These are phyloP conservation scores for Drosophila mimetica DNA, from an alignment of 2,888 invertebrate species.

Conservation along the genomic window DNA sequence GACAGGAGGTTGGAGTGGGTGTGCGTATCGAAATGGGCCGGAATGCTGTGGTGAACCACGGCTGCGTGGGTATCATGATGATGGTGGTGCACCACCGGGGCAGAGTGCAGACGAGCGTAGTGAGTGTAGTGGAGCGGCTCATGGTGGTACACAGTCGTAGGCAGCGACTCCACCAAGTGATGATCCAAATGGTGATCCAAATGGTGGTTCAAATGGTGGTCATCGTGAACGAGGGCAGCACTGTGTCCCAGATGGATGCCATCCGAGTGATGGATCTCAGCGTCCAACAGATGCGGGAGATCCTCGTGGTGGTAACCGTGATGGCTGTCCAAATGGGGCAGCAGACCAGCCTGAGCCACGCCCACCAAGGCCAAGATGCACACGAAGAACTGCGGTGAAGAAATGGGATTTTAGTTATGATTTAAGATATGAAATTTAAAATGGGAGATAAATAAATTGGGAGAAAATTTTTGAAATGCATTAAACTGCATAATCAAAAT, in stretches of 20 bases:
- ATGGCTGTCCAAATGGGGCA: conserved; percentile 74
- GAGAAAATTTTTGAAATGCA: no score
- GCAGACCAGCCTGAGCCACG: conserved; percentile 77
- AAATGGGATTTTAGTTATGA: rapidly evolving
- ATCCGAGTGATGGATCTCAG: conserved; percentile 68
- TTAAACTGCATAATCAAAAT: no score
- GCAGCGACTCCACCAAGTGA: conserved; percentile 63
- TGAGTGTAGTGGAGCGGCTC: conserved; percentile 75
- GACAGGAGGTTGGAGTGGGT: conserved; percentile 74
- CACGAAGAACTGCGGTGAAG: conserved; percentile 68
- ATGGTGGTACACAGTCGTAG: conserved; percentile 79
- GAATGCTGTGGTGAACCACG: conserved; percentile 73
- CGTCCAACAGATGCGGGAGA: conserved; percentile 67
- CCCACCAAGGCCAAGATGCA: conserved; percentile 81
- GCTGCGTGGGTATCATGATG: conserved; percentile 57
- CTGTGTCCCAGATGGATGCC: conserved; percentile 82
- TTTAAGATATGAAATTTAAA: no score
- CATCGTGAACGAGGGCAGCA: conserved; percentile 78
- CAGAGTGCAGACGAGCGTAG: conserved; percentile 48
- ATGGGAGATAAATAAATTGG: no score
- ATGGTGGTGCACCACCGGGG: conserved; percentile 60
- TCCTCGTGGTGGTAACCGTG: conserved; percentile 71
- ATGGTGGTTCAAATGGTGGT: conserved; percentile 59
- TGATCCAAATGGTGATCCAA: conserved; percentile 63
- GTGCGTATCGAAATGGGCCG: conserved; percentile 76